phyloP scores from a whole-genome alignment of 2,113 vertebrate species.

The Smithornis capensis region DNA sequence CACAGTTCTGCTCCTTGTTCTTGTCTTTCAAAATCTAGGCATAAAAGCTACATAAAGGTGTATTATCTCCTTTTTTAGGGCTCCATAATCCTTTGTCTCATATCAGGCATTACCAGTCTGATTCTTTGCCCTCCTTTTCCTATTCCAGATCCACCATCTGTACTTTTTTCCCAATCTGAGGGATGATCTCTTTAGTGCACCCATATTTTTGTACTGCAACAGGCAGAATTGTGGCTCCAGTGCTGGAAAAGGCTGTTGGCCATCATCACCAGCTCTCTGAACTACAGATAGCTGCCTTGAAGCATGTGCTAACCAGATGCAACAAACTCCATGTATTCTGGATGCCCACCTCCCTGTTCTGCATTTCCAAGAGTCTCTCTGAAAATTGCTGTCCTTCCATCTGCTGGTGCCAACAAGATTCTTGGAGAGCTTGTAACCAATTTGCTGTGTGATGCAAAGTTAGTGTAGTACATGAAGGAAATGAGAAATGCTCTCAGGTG shows the following conservation, averaged over 20 bases:
- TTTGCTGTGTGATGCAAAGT: background rate
- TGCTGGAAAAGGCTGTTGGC: background rate
- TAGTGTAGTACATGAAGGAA: background rate
- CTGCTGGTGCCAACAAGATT: background rate
- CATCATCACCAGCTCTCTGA: background rate
- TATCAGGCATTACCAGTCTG: background rate
- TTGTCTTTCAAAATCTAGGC: background rate
- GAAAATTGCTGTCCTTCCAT: background rate
- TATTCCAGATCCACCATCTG: background rate
- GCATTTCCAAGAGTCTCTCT: background rate
- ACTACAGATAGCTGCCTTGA: background rate
- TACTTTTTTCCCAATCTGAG: background rate
- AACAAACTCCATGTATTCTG: background rate
- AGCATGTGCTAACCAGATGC: background rate
- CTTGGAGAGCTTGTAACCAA: background rate
- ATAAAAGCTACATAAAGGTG: background rate
- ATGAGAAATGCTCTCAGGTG: fast-evolving
- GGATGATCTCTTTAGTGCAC: background rate
- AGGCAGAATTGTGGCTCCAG: background rate
- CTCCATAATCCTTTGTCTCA: background rate
- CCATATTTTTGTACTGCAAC: background rate
- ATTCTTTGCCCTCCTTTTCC: background rate
- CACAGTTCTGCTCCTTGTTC: background rate
- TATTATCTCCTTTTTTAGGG: background rate
- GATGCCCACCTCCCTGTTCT: background rate